Conservation (phyloP, 1,140 invertebrate genomes). For the Oedothorax gibbosus region DNA sequence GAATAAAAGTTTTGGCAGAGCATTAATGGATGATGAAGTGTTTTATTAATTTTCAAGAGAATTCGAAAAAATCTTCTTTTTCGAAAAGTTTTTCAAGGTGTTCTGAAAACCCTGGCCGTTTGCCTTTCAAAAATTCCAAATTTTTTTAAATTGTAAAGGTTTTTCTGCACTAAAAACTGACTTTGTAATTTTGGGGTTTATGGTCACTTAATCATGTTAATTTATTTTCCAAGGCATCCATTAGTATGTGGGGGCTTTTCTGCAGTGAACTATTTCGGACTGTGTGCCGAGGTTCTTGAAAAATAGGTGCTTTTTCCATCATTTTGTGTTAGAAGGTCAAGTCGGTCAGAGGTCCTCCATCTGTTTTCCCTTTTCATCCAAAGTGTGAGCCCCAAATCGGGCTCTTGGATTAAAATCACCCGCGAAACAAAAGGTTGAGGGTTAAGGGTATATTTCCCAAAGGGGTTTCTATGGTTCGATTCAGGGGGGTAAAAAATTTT, state of each 20-base stretch:
- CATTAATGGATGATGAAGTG: background rate
- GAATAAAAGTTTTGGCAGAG: background rate
- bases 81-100: background rate
- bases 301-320: background rate
- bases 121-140: conserved; percentile 2
- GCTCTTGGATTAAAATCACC: background rate
- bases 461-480: background rate
- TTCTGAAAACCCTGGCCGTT: background rate
- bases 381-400: background rate
- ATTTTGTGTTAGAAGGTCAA: background rate
- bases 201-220: background rate
- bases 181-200: background rate
- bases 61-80: background rate
- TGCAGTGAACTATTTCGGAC: background rate
- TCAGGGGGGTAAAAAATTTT: background rate
- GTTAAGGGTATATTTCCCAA: background rate
- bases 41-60: background rate
- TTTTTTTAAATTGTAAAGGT: background rate
- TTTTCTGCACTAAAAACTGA: background rate
- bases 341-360: background rate
- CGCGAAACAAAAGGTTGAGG: background rate
- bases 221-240: background rate
- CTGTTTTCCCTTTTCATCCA: conserved; percentile 2
- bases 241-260: background rate
- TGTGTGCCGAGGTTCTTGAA: background rate